Evolutionary conservation across 2,797 vertebrate species (phyloP).

Genomic region (Pterois miles): DNA sequence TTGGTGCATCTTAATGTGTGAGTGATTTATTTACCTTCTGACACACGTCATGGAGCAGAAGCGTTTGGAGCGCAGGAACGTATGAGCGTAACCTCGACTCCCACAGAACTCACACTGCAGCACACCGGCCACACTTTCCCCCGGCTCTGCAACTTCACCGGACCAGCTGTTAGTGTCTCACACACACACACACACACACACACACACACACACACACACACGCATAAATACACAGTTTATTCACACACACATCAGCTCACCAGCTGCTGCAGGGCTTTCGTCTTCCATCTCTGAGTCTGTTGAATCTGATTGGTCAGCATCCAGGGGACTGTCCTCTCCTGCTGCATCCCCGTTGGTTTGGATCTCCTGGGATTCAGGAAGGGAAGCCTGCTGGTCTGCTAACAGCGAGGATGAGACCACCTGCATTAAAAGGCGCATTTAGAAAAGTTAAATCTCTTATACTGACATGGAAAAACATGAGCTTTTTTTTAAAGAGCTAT

Average conservation of each 20-base stretch:
- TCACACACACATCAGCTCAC: constrained; percentile 50
- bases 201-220: not conserved
- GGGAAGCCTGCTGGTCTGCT: constrained; percentile 84
- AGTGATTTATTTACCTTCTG: constrained; percentile 85
- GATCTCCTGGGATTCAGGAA: constrained; percentile 81
- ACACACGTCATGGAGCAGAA: constrained; percentile 95
- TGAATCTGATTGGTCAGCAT: constrained; percentile 88
- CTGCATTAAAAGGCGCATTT: constrained; percentile 69
- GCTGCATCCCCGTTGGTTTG: constrained; percentile 83
- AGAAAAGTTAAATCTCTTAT: not conserved
- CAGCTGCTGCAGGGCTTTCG: constrained; percentile 83
- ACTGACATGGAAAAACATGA: not conserved
- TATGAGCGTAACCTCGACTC: constrained; percentile 89
- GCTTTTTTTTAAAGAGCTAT: no score
- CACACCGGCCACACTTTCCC: constrained; percentile 83
- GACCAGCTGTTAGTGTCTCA: constrained; percentile 45
- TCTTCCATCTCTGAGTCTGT: constrained; percentile 91
- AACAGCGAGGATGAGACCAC: constrained; percentile 87
- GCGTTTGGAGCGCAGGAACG: constrained; percentile 91
- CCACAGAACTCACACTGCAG: constrained; percentile 95
- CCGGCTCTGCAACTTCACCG: constrained; percentile 81
- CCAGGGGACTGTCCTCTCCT: constrained; percentile 84
- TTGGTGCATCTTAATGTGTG: not conserved
- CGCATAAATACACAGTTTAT: no score
- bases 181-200: not conserved